Evolutionary conservation across 2,888 invertebrate species (phyloP).

Genomic region (Bruchidius siliquastri): DNA sequence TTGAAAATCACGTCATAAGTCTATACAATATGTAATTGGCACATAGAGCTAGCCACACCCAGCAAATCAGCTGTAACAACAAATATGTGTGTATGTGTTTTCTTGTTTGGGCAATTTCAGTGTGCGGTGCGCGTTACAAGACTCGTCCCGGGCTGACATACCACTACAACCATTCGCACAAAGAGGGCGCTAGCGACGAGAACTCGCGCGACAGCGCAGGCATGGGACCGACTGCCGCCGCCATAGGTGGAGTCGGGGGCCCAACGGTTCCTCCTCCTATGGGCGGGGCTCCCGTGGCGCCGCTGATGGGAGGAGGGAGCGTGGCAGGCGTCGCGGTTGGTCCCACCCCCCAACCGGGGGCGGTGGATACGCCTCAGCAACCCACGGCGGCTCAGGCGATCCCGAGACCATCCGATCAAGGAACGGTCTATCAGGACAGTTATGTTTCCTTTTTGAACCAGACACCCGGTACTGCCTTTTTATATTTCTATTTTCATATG

Average conservation of each 20-base stretch:
- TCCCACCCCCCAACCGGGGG: constrained; percentile 4
- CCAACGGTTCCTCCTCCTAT: constrained; percentile 6
- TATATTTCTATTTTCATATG: constrained; percentile 27
- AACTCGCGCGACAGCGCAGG: constrained; percentile 47
- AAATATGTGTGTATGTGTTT: constrained; percentile 6
- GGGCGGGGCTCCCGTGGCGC: constrained; percentile 10
- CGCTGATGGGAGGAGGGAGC: constrained; percentile 21
- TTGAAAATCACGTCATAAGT: no score
- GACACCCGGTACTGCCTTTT: constrained; percentile 48
- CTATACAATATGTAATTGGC: no score
- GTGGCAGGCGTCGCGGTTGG: not conserved
- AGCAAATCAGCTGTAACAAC: not conserved
- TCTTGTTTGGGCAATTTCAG: constrained; percentile 52
- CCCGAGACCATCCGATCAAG: constrained; percentile 29
- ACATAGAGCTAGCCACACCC: no score
- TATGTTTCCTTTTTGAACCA: constrained; percentile 64
- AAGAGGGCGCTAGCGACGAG: constrained; percentile 54
- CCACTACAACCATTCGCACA: constrained; percentile 91
- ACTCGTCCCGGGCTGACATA: constrained; percentile 92
- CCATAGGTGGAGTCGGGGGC: not conserved
- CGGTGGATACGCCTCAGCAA: constrained; percentile 35
- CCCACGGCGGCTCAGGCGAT: constrained; percentile 24
- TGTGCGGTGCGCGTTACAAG: constrained; percentile 95
- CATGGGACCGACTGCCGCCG: not conserved
- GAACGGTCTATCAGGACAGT: constrained; percentile 61